Evolutionary conservation across 2,797 vertebrate species (phyloP), one percentile per base, ranked within the genome.

Genomic region (Mormyrus hasselquistii): DNA sequence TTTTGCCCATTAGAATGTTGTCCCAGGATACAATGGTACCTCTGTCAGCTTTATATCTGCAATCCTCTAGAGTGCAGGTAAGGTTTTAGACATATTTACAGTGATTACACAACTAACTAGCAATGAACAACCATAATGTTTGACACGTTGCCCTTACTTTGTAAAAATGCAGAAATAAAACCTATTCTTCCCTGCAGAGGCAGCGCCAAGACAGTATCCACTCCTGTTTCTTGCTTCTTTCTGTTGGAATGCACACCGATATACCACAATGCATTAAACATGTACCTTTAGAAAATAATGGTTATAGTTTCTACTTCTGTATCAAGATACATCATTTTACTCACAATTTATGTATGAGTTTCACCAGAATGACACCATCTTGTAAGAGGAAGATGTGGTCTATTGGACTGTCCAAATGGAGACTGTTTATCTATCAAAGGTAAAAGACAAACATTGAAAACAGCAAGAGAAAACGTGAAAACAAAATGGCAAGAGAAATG

Each of bases 281-380:
- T 29, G 73, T 44, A 79, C 38, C 38, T 44, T 44, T n/a, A 7
- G 7, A 44, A 76, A 79, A n/a, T 44, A 19, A 79, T 44, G 73
- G 38, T 44, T 44, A 79, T 47, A 5, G 19, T 16, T 79, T 79
- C 38, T 79, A 79, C 14, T 19, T 79, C 16, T 44, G 2, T 44
- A 44, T 79, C 34, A n/a, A 79, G 19, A 44, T 41, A 44, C 16
- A 41, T 79, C 1, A 79, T n/a, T 79, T 79, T 44, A 79, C 98
- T 98, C 93, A 99, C 98, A 98, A 91, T 91, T 93, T 93, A 55
- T 93, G 90, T 83, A 98, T 95, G 55, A 99, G 94, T 92, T 94
- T 96, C 79, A 97, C 52, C 25, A 99, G 94, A 87, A 96, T 0
- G 0, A 62, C 49, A 8, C 97, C 96, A 91, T 99, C 97, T 91